A percentile compares a stretch with the other conserved stretches of the same genome.
Evolutionary conservation across 1,140 invertebrate species (phyloP).

Genomic region (Ceratoteleas bidentatus): DNA sequence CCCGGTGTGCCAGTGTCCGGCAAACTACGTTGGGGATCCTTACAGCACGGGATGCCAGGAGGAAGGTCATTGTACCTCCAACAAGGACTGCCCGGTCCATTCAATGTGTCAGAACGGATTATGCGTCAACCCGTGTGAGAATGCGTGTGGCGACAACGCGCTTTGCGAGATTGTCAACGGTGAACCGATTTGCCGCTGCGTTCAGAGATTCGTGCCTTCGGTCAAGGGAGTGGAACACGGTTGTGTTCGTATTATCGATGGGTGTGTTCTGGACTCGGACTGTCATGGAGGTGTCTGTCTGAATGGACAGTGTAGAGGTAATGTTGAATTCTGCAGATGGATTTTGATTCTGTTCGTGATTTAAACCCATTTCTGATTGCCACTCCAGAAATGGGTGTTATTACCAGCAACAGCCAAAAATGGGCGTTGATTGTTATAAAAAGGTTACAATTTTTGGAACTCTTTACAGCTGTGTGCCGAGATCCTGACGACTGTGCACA

Average conservation of each 20-base stretch:
- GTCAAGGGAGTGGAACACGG: constrained; percentile 84
- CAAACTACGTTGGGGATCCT: constrained; percentile 89
- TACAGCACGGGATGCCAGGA: constrained; percentile 87
- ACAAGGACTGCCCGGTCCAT: constrained; percentile 89
- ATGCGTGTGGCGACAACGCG: constrained; percentile 88
- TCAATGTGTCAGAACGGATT: constrained; percentile 87
- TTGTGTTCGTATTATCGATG: constrained; percentile 86
- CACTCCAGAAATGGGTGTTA: too few relatives aligned
- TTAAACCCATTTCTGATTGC: too few relatives aligned
- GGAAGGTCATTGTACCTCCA: constrained; percentile 86
- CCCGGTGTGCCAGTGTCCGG: constrained; percentile 88
- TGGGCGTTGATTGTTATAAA: neutral
- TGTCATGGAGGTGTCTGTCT: constrained; percentile 90
- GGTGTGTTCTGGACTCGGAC: constrained; percentile 87
- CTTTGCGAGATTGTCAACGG: constrained; percentile 89
- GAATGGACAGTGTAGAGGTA: constrained; percentile 89
- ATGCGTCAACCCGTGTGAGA: constrained; percentile 90
- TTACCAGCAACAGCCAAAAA: too few relatives aligned
- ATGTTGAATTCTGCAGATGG: constrained; percentile 5
- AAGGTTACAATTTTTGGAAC: neutral
- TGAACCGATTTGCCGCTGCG: constrained; percentile 88
- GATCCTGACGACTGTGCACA: constrained; percentile 88
- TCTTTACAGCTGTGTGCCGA: constrained; percentile 86
- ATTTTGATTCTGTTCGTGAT: constrained; percentile 16
- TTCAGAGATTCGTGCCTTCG: constrained; percentile 85